Percentiles rank a stretch among this genome's conserved stretches.
These are phyloP conservation scores for Rutilus rutilus DNA, from an alignment of 2,113 vertebrate species.

Conservation along the genomic window DNA sequence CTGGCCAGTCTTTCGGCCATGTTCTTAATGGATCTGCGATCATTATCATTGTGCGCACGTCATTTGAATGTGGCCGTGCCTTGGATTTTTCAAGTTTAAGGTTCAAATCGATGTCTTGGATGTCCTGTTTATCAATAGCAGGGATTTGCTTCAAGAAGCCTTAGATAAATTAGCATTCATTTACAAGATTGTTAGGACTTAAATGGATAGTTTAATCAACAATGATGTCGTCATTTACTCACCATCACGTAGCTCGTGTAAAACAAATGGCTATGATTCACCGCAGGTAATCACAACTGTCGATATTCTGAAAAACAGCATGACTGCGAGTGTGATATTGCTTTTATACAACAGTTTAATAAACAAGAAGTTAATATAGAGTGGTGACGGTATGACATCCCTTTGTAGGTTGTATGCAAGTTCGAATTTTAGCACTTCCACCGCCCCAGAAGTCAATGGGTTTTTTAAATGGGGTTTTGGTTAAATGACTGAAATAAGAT, in stretches of 20 bases:
- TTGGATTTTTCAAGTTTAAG: constrained; percentile 5
- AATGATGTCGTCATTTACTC: neutral
- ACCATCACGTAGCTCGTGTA: neutral
- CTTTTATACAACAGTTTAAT: neutral
- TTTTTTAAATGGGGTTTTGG: too few relatives aligned
- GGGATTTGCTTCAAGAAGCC: neutral
- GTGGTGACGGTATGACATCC: too few relatives aligned
- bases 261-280: neutral
- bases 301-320: neutral
- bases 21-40: constrained; percentile 71
- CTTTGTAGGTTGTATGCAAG: too few relatives aligned
- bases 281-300: neutral
- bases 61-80: constrained; percentile 46
- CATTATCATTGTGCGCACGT: constrained; percentile 64
- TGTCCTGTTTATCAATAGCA: constrained; percentile 8
- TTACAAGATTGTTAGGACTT: neutral
- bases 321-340: neutral
- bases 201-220: neutral
- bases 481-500: too few relatives aligned
- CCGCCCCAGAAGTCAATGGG: too few relatives aligned
- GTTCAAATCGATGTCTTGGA: neutral
- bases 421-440: too few relatives aligned
- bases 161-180: neutral
- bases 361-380: neutral
- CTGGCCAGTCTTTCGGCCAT: constrained; percentile 35